Base-by-base conservation (phyloP, 2,797 vertebrate genomes). In the Momotus momota region DNA sequence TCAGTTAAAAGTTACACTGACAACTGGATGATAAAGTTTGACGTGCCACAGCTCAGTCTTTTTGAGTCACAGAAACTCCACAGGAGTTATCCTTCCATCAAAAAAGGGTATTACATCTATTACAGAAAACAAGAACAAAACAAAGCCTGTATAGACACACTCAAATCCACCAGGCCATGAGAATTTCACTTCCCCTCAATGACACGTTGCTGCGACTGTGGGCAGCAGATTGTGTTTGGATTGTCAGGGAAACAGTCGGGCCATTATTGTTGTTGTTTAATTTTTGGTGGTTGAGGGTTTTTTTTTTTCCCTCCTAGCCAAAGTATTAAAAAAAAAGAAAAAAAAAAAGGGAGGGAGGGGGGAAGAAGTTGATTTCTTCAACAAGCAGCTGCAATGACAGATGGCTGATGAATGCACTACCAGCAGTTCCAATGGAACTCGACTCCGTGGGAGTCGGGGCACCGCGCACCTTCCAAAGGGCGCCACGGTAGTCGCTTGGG, bases 351-450 rank as follows among this genome's bases (percentile, higher is more conserved):
- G 1, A 8, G 5, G 11, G 1, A 3, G 7, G 9, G 35, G 52
- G 49, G 70, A 88, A 79, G 1, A 85, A 93, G 78, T 95, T 95
- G 83, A 96, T 97, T 96, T 96, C 88, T 96, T 96, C 93, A 96
- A 96, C 91, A 97, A 96, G 93, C 94, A 97, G 96, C 96, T 96
- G 96, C 96, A 95, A 96, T 97, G 96, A 96, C 96, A 96, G 96
- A 97, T 96, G 96, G 96, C 95, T 95, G 96, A 95, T 96, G 96
- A 97, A 97, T 96, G 96, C 93, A 97, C 94, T 95, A 97, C 96
- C 95, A 97, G 96, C 96, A 96, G 95, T 97, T 97, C 96, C 96
- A 96, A 96, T 97, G 96, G 96, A 97, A 97, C 96, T 96, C 90
- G 95, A 96, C 96, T 97, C 96, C 95, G 96, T 97, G 96, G 96